phyloP scores from a whole-genome alignment of 2,797 vertebrate species.

The Syngnathus acus region DNA sequence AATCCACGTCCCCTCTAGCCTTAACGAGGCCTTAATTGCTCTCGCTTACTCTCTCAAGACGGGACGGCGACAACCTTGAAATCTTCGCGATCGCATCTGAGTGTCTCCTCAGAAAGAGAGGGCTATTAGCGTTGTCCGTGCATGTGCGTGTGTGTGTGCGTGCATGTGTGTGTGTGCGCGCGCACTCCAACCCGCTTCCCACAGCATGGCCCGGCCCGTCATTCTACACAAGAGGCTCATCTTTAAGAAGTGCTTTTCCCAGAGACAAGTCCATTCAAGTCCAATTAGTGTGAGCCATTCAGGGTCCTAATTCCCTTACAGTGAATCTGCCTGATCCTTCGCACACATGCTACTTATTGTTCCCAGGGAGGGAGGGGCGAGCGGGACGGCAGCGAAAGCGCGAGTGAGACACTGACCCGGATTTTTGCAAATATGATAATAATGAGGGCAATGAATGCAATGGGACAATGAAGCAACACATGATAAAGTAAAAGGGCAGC shows the following conservation, averaged over 20 bases:
- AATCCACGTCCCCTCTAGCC: slow-evolving; percentile 49
- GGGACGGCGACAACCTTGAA: slow-evolving; percentile 23
- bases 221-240: slow-evolving; percentile 55
- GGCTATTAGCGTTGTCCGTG: slow-evolving; percentile 41
- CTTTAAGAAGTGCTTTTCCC: slow-evolving; percentile 67
- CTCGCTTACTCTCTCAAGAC: slow-evolving; percentile 60
- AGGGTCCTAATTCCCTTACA: slow-evolving; percentile 69
- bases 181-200: slow-evolving; percentile 70
- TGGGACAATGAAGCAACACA: slow-evolving; percentile 48
- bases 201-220: slow-evolving; percentile 43
- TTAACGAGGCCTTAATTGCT: slow-evolving; percentile 66
- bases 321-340: slow-evolving; percentile 63
- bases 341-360: slow-evolving; percentile 72
- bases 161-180: slow-evolving; percentile 26
- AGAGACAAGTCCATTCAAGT: slow-evolving; percentile 66
- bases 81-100: slow-evolving; percentile 35
- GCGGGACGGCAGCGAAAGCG: slow-evolving; percentile 13
- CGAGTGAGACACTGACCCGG: slow-evolving; percentile 59
- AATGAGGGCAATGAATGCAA: slow-evolving; percentile 55
- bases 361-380: slow-evolving; percentile 36
- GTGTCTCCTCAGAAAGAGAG: slow-evolving; percentile 57
- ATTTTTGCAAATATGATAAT: slow-evolving; percentile 64
- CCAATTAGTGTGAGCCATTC: slow-evolving; percentile 69
- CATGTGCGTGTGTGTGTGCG: slow-evolving; percentile 16
- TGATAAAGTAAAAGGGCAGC: slow-evolving; percentile 38